Conservation (phyloP, 1,140 invertebrate genomes). For the Apocrypta bakeri region DNA sequence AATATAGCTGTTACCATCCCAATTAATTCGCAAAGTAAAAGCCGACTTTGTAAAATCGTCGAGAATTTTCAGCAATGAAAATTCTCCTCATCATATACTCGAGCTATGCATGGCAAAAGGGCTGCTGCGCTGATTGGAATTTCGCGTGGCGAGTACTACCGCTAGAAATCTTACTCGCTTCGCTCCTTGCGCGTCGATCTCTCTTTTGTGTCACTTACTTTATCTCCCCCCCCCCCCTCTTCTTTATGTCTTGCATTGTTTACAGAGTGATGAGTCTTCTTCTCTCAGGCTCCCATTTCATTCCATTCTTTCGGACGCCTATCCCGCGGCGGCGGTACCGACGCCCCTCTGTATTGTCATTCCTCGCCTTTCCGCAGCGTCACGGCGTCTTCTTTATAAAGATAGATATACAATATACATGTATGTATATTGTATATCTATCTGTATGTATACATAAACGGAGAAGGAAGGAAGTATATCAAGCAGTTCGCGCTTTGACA, state of each 20-base stretch:
- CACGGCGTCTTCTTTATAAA: not conserved
- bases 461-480: not conserved
- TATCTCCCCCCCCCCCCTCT: not conserved
- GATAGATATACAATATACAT: not conserved
- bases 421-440: not conserved
- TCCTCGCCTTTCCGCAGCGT: not conserved
- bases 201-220: conserved; percentile 9
- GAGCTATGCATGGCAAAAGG: not conserved
- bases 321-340: not conserved
- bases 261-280: conserved; percentile 71
- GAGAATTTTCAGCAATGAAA: no score
- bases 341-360: not conserved
- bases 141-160: not conserved
- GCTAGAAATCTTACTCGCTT: conserved; percentile 20
- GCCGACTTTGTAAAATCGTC: no score
- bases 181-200: not conserved
- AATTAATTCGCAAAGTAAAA: no score
- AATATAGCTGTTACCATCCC: no score
- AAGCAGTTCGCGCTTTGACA: not conserved
- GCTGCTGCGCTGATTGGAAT: conserved; percentile 9
- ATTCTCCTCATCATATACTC: not conserved
- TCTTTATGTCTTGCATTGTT: conserved; percentile 58
- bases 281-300: conserved; percentile 51
- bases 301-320: conserved; percentile 9
- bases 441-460: not conserved